These are phyloP conservation scores for Erannis defoliaria DNA, from an alignment of 2,888 invertebrate species.

Conservation along the genomic window DNA sequence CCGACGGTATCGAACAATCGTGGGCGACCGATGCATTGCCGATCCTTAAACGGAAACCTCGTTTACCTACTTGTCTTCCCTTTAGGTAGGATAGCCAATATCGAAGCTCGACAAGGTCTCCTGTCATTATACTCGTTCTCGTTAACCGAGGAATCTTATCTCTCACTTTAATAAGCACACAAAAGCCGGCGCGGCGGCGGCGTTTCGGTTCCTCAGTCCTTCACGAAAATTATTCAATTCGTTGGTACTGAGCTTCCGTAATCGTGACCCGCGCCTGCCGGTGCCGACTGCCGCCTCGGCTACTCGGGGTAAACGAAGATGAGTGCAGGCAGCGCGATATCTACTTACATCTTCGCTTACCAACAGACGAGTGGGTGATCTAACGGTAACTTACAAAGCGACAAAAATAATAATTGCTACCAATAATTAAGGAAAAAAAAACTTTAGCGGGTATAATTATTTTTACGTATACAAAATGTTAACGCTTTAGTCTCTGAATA, in stretches of 20 bases:
- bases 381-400: too few species aligned
- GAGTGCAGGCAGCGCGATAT: conserved; percentile 56
- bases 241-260: conserved; percentile 67
- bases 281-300: conserved; percentile 43
- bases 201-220: conserved; percentile 58
- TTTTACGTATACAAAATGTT: too few species aligned
- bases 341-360: conserved; percentile 52
- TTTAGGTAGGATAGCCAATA: conserved; percentile 74
- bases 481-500: too few species aligned
- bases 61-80: conserved; percentile 81
- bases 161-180: conserved; percentile 62
- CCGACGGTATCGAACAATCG: conserved; percentile 71
- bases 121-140: conserved; percentile 65
- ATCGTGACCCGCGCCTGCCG: conserved; percentile 66
- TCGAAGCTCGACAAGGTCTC: conserved; percentile 68
- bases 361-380: too few species aligned
- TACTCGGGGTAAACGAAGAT: conserved; percentile 58
- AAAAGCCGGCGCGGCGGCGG: conserved; percentile 42
- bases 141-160: conserved; percentile 65
- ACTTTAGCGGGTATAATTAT: too few species aligned
- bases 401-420: too few species aligned
- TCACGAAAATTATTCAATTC: conserved; percentile 67
- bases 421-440: too few species aligned
- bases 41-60: conserved; percentile 76
- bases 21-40: conserved; percentile 83